Base-by-base conservation (phyloP, 2,888 invertebrate genomes). In the Sesamia inferens region DNA sequence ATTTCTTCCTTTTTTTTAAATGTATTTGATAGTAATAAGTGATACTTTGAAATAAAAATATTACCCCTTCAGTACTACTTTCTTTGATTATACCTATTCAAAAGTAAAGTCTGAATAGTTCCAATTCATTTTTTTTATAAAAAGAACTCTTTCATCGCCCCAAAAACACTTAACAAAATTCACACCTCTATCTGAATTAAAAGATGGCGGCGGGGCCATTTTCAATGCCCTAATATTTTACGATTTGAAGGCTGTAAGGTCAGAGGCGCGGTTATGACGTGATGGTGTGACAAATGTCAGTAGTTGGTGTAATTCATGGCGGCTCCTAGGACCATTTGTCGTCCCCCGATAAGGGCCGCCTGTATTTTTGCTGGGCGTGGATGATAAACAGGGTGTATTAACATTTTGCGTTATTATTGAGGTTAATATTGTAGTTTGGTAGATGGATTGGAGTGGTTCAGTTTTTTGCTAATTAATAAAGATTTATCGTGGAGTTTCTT, bases 261-360 rank as follows among this genome's bases (percentile, higher is more conserved):
- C 84, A 80, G 68, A 81, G 74, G 80, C 79, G 82, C 80, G 83
- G 85, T 88, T 91, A 91, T 91, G 91, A 92, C 89, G 90, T 90
- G 92, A 90, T 88, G 90, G 87, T 83, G 83, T 92, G 93, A 94
- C 90, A 91, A 92, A 93, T 91, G 87, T 81, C 76, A 75, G 86
- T 87, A 88, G 89, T 91, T 88, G 79, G 75, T 73, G 88, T 91
- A 90, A 93, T 90, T 91, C 92, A 93, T 90, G 85, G 90, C 88
- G 82, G 68, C 73, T 86, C 83, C 85, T 77, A 83, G 89, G 86
- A 89, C 88, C 92, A 91, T 93, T 93, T 91, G 92, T 92, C 88
- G 65, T 84, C 76, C 78, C 79, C 76, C 85, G 88, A 91, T 92
- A 91, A 90, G 87, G 84, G 82, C 84, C 70, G 66, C 69, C 74